Evolutionary conservation across 2,888 invertebrate genomes (phyloP), one percentile per base, ranked within the genome.

Genomic region (Apamea sordens): DNA sequence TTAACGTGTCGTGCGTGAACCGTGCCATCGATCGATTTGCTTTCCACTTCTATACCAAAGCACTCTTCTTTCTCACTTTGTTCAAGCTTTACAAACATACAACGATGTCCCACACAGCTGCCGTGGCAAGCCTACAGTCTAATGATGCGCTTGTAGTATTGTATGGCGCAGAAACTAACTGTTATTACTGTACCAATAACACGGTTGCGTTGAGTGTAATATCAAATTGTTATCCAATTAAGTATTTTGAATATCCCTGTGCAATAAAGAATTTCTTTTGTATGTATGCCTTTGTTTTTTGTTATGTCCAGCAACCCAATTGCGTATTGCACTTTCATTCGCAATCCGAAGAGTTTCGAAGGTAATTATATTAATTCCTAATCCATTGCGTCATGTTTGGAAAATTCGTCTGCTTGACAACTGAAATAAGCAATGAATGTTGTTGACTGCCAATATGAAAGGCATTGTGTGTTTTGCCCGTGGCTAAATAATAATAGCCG

Each of bases 241-340:
- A 93, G 92, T 93, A 93, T 93, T 93, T 94, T 94, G 92, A 93
- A 93, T 93, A 94, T 95, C 95, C 94, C 94, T 94, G 95, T 96
- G 96, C 96, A 96, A 96, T 96, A 96, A 95, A 95, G 81, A 92
- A 91, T 90, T 93, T 94, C 92, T 95, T 94, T 92, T 94, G 87
- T 93, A 93, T 91, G 88, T 87, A 87, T 89, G 83, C 24, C 32
- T 81, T 72, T 79, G 50, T 89, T 91, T 90, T 90, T 76, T 87
- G 67, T 47, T 18, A 8, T 36, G 8, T 8, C 24, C 53, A 4
- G 10, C 4, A 24, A n/a, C n/a, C n/a, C 56, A 59, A 5, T 59
- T 24, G 24, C 24, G 56, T 24, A 24, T 24, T 0, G 56, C 10
- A 13, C 59, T 13, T 2, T n/a, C n/a, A n/a, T 13, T 56, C 2